Conservation (phyloP, 2,113 vertebrate genomes). For the Vulpes vulpes region DNA sequence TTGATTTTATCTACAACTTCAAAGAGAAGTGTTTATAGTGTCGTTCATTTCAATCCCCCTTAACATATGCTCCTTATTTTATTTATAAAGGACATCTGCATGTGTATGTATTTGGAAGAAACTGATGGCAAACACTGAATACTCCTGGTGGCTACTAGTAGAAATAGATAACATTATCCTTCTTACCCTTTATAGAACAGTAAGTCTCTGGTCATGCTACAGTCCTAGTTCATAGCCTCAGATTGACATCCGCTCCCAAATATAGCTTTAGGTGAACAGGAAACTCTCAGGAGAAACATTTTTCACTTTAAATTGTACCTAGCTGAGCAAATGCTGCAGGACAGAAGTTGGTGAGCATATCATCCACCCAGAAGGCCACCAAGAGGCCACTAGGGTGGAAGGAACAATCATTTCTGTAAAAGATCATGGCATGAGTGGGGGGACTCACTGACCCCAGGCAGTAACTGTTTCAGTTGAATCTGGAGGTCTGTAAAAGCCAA, state of each 20-base stretch:
- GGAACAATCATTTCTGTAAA: background rate
- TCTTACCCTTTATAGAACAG: background rate
- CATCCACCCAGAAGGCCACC: too few species aligned
- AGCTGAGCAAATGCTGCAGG: background rate
- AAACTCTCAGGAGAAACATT: background rate
- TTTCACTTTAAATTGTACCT: background rate
- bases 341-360: background rate
- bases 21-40: background rate
- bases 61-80: background rate
- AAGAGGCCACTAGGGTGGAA: background rate
- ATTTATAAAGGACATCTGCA: background rate
- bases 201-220: background rate
- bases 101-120: background rate
- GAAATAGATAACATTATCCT: background rate
- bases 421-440: background rate
- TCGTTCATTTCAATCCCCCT: background rate
- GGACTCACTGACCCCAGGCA: background rate
- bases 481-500: background rate
- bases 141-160: background rate
- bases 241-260: background rate
- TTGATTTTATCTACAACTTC: slow-evolving; percentile 38
- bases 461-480: background rate
- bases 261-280: background rate
- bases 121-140: background rate
- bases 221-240: background rate